phyloP scores from a whole-genome alignment of 2,888 invertebrate genomes.

The Rhagonycha fulva region DNA sequence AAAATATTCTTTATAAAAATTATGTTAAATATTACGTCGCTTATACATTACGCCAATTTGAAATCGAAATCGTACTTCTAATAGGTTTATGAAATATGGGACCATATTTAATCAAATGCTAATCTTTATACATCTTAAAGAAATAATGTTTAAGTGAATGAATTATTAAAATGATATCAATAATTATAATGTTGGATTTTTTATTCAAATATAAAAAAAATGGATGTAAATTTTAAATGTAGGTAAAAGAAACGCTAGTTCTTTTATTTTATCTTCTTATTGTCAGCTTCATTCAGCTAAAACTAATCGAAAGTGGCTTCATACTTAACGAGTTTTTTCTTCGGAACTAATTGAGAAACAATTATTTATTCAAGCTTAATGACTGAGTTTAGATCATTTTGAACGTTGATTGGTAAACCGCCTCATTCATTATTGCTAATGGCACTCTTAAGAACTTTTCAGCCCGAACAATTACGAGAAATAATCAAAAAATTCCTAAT shows the following conservation, averaged over 20 bases:
- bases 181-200: no score
- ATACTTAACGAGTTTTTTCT: constrained; percentile 38
- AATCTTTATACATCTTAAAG: neutral
- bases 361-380: constrained; percentile 54
- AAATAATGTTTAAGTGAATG: neutral
- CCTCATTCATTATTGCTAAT: constrained; percentile 55
- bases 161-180: neutral
- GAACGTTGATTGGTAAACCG: constrained; percentile 49
- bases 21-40: neutral
- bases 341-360: constrained; percentile 52
- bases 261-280: neutral
- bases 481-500: constrained; percentile 54
- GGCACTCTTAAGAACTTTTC: constrained; percentile 52
- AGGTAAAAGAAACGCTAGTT: neutral
- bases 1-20: no score
- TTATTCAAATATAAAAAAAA: neutral
- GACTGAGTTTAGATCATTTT: constrained; percentile 45
- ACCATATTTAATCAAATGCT: neutral
- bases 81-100: neutral
- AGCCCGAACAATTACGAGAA: constrained; percentile 51
- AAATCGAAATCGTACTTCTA: neutral
- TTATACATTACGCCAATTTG: neutral
- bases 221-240: neutral
- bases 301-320: constrained; percentile 18
- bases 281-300: constrained; percentile 1